Conservation (phyloP, 2,113 vertebrate species). For the Rhinolophus ferrumequinum region DNA sequence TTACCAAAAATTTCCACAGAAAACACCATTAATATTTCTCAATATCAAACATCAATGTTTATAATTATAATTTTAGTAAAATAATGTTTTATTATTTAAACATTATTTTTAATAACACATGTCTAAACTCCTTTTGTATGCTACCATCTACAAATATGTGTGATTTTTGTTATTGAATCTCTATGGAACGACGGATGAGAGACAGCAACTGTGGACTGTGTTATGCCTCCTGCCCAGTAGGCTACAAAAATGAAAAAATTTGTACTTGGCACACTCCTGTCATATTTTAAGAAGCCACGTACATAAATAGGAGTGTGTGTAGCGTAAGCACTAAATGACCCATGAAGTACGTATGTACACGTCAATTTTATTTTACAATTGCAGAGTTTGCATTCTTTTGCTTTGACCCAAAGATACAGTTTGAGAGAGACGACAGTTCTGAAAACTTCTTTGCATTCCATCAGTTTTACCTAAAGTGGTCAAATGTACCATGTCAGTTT, state of each 20-base stretch:
- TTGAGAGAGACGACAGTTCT: constrained; percentile 47
- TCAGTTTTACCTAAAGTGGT: background rate
- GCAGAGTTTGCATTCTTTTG: constrained; percentile 52
- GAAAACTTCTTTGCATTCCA: constrained; percentile 38
- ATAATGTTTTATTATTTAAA: constrained; percentile 75
- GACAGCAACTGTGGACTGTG: constrained; percentile 11
- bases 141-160: constrained; percentile 63
- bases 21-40: constrained; percentile 77
- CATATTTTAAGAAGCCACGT: constrained; percentile 53
- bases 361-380: constrained; percentile 52
- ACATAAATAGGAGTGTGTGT: constrained; percentile 44
- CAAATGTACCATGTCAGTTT: background rate
- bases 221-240: constrained; percentile 33
- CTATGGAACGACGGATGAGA: constrained; percentile 55
- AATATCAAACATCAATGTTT: constrained; percentile 73
- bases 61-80: constrained; percentile 74
- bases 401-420: constrained; percentile 49
- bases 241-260: constrained; percentile 59
- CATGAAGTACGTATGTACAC: constrained; percentile 69
- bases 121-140: constrained; percentile 60
- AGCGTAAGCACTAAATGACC: constrained; percentile 53
- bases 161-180: constrained; percentile 44
- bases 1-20: constrained; percentile 76
- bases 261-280: constrained; percentile 46
- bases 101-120: constrained; percentile 74